Conservation (phyloP, 2,888 invertebrate genomes). For the Drosophila limbata region DNA sequence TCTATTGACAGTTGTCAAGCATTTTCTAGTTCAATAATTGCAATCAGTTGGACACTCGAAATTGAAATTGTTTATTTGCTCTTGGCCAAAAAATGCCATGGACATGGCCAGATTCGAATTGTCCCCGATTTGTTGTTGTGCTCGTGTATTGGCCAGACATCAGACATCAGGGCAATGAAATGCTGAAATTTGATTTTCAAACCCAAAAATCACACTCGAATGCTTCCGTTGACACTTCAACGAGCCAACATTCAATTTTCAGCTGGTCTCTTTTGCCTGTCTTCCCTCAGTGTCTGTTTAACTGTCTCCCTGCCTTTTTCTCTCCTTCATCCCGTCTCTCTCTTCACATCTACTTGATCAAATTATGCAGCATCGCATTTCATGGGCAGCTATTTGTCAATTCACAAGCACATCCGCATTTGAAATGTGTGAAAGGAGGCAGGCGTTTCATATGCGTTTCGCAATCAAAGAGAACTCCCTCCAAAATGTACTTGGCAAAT, state of each 20-base stretch:
- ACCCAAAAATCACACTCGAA: constrained; percentile 58
- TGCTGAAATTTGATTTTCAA: constrained; percentile 58
- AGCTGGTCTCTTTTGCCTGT: constrained; percentile 3
- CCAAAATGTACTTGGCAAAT: not conserved
- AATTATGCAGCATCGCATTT: constrained; percentile 62
- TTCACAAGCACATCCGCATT: constrained; percentile 36
- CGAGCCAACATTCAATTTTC: constrained; percentile 35
- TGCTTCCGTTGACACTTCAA: constrained; percentile 64
- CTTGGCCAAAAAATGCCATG: constrained; percentile 13
- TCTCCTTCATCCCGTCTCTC: constrained; percentile 7
- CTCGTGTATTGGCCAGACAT: not conserved
- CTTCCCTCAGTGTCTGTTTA: constrained; percentile 1
- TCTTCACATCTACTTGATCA: constrained; percentile 44
- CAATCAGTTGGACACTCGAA: constrained; percentile 54
- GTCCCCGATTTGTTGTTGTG: constrained; percentile 4
- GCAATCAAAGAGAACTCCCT: constrained; percentile 23
- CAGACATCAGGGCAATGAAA: constrained; percentile 7
- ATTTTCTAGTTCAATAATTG: constrained; percentile 68
- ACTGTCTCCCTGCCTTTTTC: constrained; percentile 1
- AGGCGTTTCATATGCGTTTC: constrained; percentile 3
- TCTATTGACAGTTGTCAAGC: constrained; percentile 54
- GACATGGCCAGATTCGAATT: not conserved
- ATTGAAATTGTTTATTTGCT: constrained; percentile 57
- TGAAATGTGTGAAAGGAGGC: constrained; percentile 6
- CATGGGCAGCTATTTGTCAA: constrained; percentile 31